These are phyloP conservation scores for Calvadosia cruxmelitensis DNA, from an alignment of 30 jellyfish, hydroid and myxozoan species.

Conservation along the genomic window DNA sequence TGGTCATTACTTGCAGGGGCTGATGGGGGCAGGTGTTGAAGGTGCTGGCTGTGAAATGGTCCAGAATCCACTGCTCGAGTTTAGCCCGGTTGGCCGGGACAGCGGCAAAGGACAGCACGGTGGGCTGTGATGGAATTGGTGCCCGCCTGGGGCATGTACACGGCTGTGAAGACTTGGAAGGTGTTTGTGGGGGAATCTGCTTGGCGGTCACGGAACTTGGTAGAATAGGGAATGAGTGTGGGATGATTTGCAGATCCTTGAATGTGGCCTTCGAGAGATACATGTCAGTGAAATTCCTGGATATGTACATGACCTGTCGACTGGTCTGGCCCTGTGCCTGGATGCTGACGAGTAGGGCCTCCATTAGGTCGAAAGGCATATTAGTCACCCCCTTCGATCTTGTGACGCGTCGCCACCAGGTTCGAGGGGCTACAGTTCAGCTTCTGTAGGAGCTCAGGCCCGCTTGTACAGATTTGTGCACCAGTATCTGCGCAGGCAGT, in stretches of 20 bases:
- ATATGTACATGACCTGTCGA: conserved; percentile 6
- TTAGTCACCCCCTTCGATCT: conserved; percentile 1
- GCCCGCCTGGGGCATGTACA: conserved; percentile 6
- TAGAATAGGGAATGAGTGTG: neutral
- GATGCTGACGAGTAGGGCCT: conserved; percentile 8
- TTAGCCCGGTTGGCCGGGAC: conserved; percentile 22
- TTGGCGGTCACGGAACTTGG: neutral
- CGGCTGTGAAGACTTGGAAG: neutral
- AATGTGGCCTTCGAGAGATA: conserved; percentile 11
- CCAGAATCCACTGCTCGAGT: conserved; percentile 17
- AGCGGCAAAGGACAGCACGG: conserved; percentile 11
- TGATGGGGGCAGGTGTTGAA: conserved; percentile 30
- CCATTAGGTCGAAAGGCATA: conserved; percentile 1
- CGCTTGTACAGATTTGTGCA: conserved; percentile 18
- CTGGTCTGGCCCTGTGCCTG: neutral
- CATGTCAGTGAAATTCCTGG: neutral
- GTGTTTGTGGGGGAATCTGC: neutral
- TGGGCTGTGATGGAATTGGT: conserved; percentile 15
- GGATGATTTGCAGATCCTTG: conserved; percentile 10
- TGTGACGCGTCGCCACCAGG: conserved; percentile 11
- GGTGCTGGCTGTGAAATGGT: conserved; percentile 7
- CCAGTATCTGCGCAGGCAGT: conserved; percentile 20
- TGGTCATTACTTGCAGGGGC: conserved; percentile 24
- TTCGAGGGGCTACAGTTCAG: conserved; percentile 1
- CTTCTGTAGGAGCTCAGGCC: conserved; percentile 4